phyloP scores from a whole-genome alignment of 1,140 invertebrate species.

The Atta texana region DNA sequence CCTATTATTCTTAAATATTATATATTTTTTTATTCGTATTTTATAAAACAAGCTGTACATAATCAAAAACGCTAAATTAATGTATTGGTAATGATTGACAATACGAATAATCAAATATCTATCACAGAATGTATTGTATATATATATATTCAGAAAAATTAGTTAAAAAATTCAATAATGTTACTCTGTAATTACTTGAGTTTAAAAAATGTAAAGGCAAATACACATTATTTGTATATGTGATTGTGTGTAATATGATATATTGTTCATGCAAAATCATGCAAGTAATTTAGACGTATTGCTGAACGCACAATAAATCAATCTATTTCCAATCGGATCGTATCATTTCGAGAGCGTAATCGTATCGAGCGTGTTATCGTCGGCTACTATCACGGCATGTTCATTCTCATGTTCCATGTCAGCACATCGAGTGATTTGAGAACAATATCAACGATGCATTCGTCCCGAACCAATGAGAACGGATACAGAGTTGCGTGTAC shows the following conservation, averaged over 20 bases:
- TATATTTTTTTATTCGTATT: not conserved
- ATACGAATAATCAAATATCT: not conserved
- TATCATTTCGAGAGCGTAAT: slow-evolving; percentile 54
- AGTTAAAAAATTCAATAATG: not conserved
- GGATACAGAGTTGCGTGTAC: slow-evolving; percentile 62
- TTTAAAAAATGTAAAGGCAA: not conserved
- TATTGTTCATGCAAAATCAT: slow-evolving; percentile 37
- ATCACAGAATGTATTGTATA: not conserved
- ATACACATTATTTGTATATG: not conserved
- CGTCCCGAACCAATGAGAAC: slow-evolving; percentile 38
- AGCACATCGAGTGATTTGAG: slow-evolving; percentile 60
- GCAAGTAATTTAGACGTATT: slow-evolving; percentile 57
- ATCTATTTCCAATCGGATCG: slow-evolving; percentile 51
- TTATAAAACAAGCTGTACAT: not conserved
- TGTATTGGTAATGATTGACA: no score
- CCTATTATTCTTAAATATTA: no score
- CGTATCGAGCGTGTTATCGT: slow-evolving; percentile 42
- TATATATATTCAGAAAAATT: slow-evolving; percentile 4
- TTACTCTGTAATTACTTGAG: not conserved
- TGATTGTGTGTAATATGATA: not conserved
- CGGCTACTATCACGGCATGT: slow-evolving; percentile 10
- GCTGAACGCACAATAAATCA: slow-evolving; percentile 50
- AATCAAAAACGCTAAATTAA: not conserved
- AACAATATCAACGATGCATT: slow-evolving; percentile 66
- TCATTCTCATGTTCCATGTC: slow-evolving; percentile 29